Evolutionary conservation across 2,888 invertebrate genomes (phyloP).

Genomic region (Agelastica alni): DNA sequence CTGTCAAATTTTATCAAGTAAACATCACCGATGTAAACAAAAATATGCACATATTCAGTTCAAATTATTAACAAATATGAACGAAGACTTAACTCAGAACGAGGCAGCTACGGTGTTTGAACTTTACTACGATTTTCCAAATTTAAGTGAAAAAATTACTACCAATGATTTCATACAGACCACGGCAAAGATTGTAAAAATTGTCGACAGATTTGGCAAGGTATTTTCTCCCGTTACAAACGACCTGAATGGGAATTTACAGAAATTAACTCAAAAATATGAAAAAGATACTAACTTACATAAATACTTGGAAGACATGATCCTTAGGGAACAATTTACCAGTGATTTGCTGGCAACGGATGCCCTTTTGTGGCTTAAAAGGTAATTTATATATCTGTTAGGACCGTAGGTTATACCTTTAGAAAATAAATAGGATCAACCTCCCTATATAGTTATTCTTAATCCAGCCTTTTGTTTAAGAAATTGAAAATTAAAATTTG

Average conservation of each 20-base stretch:
- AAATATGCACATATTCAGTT: no score
- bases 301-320: constrained; percentile 70
- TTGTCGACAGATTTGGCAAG: constrained; percentile 72
- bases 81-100: neutral
- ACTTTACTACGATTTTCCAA: constrained; percentile 33
- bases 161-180: constrained; percentile 44
- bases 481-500: no score
- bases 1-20: no score
- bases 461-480: no score
- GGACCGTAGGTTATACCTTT: no score
- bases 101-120: constrained; percentile 27
- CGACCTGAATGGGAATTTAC: constrained; percentile 78
- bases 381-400: constrained; percentile 58
- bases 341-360: constrained; percentile 62
- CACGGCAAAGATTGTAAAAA: constrained; percentile 35
- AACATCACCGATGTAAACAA: no score
- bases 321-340: constrained; percentile 63
- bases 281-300: constrained; percentile 59
- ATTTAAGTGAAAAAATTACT: constrained; percentile 36
- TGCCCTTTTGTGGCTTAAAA: constrained; percentile 75
- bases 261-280: constrained; percentile 68
- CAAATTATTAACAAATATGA: neutral
- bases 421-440: no score
- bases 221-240: constrained; percentile 73
- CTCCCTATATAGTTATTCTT: no score